A percentile compares a stretch with the other conserved stretches of the same genome.
Evolutionary conservation across 2,113 vertebrate genomes (phyloP).

Genomic region (Uria aalge): DNA sequence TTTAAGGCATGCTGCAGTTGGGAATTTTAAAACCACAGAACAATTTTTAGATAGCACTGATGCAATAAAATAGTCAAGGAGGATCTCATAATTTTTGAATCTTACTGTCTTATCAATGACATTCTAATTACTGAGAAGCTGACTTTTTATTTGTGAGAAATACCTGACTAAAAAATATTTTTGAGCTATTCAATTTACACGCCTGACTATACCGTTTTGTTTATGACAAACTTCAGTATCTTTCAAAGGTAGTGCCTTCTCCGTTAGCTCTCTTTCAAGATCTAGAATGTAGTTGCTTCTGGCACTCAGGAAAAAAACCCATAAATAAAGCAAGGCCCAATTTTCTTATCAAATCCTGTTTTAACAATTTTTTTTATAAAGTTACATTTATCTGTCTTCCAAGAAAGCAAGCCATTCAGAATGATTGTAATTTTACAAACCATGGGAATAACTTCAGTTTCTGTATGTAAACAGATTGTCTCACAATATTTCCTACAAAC

Average conservation of each 20-base stretch:
- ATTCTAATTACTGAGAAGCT: background rate
- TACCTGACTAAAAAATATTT: background rate
- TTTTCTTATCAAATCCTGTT: background rate
- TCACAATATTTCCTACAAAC: background rate
- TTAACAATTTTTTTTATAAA: background rate
- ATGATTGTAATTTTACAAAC: background rate
- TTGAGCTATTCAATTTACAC: background rate
- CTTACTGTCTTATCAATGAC: background rate
- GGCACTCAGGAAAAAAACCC: accelerated
- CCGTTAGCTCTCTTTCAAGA: background rate
- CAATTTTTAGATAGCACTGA: background rate
- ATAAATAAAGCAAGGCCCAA: background rate
- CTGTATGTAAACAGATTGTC: background rate
- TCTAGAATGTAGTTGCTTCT: background rate
- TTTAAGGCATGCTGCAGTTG: background rate
- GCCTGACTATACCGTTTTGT: background rate
- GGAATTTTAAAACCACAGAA: background rate
- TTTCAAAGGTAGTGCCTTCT: background rate
- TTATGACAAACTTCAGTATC: background rate
- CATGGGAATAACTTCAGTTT: background rate
- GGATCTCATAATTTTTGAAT: background rate
- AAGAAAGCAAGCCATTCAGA: background rate
- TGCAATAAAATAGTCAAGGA: background rate
- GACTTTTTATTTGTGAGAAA: background rate
- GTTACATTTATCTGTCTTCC: background rate